phyloP scores from a whole-genome alignment of 2,113 vertebrate genomes.

The Psammodynastes pulverulentus region DNA sequence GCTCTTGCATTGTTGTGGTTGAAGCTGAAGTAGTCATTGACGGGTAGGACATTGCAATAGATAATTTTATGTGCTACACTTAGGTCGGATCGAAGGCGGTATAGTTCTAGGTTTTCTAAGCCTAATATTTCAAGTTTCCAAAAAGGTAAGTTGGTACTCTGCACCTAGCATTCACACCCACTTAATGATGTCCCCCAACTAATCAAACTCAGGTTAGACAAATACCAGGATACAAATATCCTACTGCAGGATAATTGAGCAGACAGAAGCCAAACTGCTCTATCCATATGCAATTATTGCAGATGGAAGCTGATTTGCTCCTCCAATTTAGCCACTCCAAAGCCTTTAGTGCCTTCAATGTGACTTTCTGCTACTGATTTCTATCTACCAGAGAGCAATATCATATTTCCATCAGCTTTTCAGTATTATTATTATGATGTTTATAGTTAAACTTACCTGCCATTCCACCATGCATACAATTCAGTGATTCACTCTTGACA shows the following conservation, averaged over 20 bases:
- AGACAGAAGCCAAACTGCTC: neutral
- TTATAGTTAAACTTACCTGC: neutral
- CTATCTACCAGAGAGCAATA: neutral
- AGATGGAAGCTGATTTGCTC: neutral
- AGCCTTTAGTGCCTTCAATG: neutral
- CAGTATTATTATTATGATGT: neutral
- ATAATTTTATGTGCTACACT: too few species aligned
- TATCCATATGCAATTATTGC: neutral
- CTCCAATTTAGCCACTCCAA: neutral
- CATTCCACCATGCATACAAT: neutral
- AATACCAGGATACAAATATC: neutral
- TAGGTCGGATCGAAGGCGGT: too few species aligned
- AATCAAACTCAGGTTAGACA: neutral
- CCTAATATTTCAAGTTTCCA: too few species aligned
- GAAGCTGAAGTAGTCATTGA: too few species aligned
- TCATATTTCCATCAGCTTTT: neutral
- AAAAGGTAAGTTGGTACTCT: neutral
- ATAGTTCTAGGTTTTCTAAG: too few species aligned
- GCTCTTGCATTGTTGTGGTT: too few species aligned
- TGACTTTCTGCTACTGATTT: neutral
- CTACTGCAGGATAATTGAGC: neutral
- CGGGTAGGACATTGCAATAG: too few species aligned
- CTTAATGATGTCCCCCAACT: neutral
- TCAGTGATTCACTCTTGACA: neutral
- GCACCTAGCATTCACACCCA: neutral